Evolutionary conservation across 2,113 vertebrate species (phyloP).

Genomic region (Macquaria australasica): DNA sequence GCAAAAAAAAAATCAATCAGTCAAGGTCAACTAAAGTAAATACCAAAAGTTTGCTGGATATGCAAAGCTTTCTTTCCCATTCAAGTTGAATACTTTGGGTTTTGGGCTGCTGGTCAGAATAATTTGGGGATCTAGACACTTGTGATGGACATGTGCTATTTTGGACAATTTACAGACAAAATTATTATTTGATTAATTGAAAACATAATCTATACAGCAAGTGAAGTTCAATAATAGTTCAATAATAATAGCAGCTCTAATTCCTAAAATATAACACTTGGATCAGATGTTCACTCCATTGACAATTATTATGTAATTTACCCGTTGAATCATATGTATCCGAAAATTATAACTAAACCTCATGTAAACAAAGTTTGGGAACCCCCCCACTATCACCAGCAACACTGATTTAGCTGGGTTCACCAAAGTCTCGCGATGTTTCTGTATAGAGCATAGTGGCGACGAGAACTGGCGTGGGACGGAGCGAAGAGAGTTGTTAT

Average conservation of each 20-base stretch:
- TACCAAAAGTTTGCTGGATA: neutral
- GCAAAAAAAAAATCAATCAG: too few relatives aligned
- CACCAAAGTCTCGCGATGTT: slow-evolving; percentile 89
- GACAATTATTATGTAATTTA: neutral
- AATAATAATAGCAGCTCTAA: neutral
- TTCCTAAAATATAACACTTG: neutral
- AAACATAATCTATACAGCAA: neutral
- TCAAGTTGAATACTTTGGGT: neutral
- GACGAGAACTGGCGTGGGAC: slow-evolving; percentile 90
- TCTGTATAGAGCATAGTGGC: slow-evolving; percentile 82
- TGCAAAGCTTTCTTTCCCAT: neutral
- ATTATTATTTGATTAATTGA: neutral
- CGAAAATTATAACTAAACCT: neutral
- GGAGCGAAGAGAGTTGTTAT: slow-evolving; percentile 88
- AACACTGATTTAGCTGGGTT: neutral
- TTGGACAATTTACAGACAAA: neutral
- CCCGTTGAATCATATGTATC: neutral
- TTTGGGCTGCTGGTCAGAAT: neutral
- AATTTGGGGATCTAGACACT: neutral
- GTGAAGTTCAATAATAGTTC: neutral
- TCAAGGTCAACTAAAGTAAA: neutral
- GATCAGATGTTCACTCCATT: neutral
- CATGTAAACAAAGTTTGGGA: slow-evolving; percentile 10
- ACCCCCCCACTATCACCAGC: neutral
- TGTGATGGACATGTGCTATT: neutral